Conservation (phyloP, 2,797 vertebrate species). For the Poecilia gillii region DNA sequence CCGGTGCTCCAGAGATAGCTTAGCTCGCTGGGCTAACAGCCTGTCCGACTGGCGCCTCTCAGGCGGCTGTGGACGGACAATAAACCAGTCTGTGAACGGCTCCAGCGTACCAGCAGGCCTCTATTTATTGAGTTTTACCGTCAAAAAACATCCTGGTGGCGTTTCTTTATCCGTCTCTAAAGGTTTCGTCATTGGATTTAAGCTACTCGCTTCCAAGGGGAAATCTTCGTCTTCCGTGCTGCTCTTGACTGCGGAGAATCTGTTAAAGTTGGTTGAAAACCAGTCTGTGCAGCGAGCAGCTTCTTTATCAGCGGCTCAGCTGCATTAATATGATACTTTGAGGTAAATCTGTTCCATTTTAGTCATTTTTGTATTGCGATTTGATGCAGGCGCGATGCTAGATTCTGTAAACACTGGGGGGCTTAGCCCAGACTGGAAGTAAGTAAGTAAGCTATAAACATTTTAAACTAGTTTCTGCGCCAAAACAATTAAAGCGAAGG, state of each 20-base stretch:
- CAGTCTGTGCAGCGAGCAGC: neutral
- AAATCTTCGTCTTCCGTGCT: neutral
- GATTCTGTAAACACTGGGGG: neutral
- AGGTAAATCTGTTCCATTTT: neutral
- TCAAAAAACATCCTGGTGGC: neutral
- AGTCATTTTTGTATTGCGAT: neutral
- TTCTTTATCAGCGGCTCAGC: neutral
- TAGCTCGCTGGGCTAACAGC: conserved; percentile 57
- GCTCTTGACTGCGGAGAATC: conserved; percentile 1
- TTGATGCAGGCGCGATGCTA: neutral
- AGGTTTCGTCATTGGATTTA: conserved; percentile 21
- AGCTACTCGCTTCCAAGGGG: conserved; percentile 3
- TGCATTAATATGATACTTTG: neutral
- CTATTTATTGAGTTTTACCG: neutral
- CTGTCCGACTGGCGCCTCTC: conserved; percentile 64
- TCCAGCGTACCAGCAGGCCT: conserved; percentile 20
- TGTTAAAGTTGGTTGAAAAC: neutral
- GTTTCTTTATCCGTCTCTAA: neutral
- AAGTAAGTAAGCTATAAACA: neutral
- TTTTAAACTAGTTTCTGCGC: neutral
- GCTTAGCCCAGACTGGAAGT: neutral
- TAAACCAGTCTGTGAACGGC: conserved; percentile 47
- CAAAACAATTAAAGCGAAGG: neutral
- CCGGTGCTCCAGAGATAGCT: conserved; percentile 32
- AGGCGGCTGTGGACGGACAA: conserved; percentile 53